Base-by-base conservation (phyloP, 1,140 invertebrate species). In the Mesaphorura yosii region DNA sequence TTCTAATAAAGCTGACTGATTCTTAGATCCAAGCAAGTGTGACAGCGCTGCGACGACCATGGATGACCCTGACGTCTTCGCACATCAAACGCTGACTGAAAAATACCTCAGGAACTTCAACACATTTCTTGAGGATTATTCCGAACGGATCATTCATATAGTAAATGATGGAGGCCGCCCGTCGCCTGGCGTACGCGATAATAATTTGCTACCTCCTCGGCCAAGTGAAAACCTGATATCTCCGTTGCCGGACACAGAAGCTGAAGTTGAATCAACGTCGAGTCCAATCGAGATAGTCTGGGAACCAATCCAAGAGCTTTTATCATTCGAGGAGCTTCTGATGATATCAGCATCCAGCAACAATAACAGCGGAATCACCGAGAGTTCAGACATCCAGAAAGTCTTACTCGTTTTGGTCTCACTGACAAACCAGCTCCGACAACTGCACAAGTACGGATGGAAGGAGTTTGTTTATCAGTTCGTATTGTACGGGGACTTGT, bases 331-430 rank as follows among this genome's bases (percentile, higher is more conserved):
- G 40, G 60, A 62, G 34, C 47, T 62, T 15, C 58, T 58, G 7
- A 10, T 48, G 6, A 20, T 45, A 5, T 25, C 39, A 14, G 54
- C 51, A 40, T 31, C 39, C 25, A 58, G 53, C 57, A 53, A 51
- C 17, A n/a, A n/a, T n/a, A n/a, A n/a, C n/a, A n/a, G n/a, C n/a
- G n/a, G n/a, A n/a, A n/a, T n/a, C n/a, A n/a, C n/a, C n/a, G n/a
- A n/a, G n/a, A n/a, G n/a, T n/a, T n/a, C n/a, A n/a, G 60, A 62
- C 42, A 39, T 62, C 2, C 53, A 62, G 39, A 62, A 62, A 37
- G 60, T 62, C 2, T 34, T 62, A 6, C 27, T 62, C 2, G 60
- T 62, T n/a, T 40, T 62, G 6, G 48, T 48, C 19, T 55, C 29
- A 12, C 25, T 62, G 7, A 49, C 57, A 34, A 52, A 38, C 53